These are phyloP conservation scores for Eurystomus glaucurus DNA, from an alignment of 2,797 vertebrate species.

Conservation along the genomic window DNA sequence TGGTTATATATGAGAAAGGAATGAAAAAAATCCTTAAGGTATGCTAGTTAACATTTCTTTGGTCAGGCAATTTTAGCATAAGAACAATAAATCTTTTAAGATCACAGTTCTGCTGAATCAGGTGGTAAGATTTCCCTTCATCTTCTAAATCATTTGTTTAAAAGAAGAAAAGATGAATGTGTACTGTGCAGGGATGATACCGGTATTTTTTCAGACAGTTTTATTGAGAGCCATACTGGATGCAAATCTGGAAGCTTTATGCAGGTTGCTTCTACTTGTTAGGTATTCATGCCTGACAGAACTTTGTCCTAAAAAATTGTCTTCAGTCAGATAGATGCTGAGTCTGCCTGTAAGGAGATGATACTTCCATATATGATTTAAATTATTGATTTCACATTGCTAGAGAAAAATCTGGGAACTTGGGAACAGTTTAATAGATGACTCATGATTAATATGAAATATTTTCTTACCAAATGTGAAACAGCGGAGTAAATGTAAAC, in stretches of 20 bases:
- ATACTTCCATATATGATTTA: background rate
- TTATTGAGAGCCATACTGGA: background rate
- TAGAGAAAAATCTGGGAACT: background rate
- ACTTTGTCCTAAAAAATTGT: background rate
- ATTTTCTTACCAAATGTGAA: background rate
- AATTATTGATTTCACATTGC: background rate
- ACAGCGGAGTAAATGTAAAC: background rate
- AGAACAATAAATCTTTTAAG: background rate
- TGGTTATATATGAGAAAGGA: background rate
- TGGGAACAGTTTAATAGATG: background rate
- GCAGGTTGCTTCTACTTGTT: background rate
- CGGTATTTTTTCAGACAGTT: background rate
- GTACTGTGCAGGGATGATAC: background rate
- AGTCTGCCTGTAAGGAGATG: too few species aligned
- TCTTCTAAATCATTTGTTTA: background rate
- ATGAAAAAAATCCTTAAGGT: background rate
- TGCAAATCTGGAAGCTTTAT: background rate
- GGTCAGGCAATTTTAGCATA: background rate
- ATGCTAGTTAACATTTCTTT: background rate
- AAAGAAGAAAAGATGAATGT: background rate
- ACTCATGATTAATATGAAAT: background rate
- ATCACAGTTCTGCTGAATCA: background rate
- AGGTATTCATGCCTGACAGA: too few species aligned
- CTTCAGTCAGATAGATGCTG: background rate
- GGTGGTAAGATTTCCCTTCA: background rate